Conservation (phyloP, 1,140 invertebrate species). For the Lethocerus indicus region DNA sequence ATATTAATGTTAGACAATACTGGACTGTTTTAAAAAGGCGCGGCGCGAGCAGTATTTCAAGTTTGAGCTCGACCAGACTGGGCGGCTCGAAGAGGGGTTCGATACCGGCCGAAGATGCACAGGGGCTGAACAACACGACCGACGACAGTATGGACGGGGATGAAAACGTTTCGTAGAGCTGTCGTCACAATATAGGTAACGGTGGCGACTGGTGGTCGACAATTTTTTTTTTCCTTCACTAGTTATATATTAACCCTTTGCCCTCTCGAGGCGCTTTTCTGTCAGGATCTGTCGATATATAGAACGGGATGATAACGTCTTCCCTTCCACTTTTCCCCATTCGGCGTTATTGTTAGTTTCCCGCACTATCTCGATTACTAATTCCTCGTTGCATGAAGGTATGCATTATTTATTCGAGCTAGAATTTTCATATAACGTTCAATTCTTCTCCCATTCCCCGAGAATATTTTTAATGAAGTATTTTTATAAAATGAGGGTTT, state of each 20-base stretch:
- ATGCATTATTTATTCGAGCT: too few species aligned
- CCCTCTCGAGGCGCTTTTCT: too few species aligned
- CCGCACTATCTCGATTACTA: too few species aligned
- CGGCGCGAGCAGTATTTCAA: slow-evolving; percentile 35
- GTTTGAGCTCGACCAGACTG: slow-evolving; percentile 39
- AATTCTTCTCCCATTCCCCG: too few species aligned
- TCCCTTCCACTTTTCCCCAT: too few species aligned
- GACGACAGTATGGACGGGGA: slow-evolving; percentile 36
- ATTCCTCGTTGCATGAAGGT: too few species aligned
- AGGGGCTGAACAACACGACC: slow-evolving; percentile 31
- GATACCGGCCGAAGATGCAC: slow-evolving; percentile 37
- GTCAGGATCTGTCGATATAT: too few species aligned
- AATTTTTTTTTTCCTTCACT: background rate
- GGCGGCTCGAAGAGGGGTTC: slow-evolving; percentile 46
- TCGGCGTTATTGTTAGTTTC: too few species aligned
- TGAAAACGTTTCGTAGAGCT: slow-evolving; percentile 24
- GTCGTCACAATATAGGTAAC: slow-evolving; percentile 1
- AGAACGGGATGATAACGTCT: too few species aligned
- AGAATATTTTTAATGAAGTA: too few species aligned
- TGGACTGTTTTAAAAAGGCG: slow-evolving; percentile 25
- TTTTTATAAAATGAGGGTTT: too few species aligned
- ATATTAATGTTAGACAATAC: background rate
- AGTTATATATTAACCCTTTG: background rate
- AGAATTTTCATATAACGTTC: too few species aligned
- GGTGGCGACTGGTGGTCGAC: background rate